Conservation (phyloP, 2,113 vertebrate genomes). For the Aplodontia rufa region DNA sequence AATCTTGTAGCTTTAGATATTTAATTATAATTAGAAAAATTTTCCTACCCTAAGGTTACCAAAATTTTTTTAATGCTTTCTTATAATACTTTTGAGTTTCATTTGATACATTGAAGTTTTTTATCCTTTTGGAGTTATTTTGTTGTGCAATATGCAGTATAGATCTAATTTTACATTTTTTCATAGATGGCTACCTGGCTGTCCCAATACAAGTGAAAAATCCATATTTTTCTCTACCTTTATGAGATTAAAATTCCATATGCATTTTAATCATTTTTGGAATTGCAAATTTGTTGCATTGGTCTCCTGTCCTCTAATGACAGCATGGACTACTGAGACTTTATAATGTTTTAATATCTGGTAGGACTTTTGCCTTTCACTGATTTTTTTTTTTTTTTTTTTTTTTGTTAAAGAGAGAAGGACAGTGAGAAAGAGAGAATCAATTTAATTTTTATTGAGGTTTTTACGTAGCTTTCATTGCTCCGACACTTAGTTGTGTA, state of each 20-base stretch:
- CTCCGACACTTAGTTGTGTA: no score
- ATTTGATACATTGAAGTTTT: constrained; percentile 7
- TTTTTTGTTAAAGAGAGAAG: no score
- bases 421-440: no score
- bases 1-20: not conserved
- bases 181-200: not conserved
- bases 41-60: not conserved
- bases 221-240: not conserved
- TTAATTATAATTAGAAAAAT: not conserved
- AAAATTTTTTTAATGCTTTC: constrained; percentile 28
- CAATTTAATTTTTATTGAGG: no score
- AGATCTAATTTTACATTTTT: not conserved
- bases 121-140: not conserved
- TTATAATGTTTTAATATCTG: not conserved
- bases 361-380: not conserved
- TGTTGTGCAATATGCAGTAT: not conserved
- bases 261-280: not conserved
- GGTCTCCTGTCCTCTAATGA: not conserved
- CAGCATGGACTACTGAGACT: not conserved
- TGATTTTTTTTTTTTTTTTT: constrained; percentile 32
- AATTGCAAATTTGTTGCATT: not conserved
- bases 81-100: not conserved
- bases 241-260: not conserved
- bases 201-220: not conserved
- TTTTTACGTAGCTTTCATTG: no score